Evolutionary conservation across 2,113 vertebrate genomes (phyloP).

Genomic region (Phasianus colchicus): DNA sequence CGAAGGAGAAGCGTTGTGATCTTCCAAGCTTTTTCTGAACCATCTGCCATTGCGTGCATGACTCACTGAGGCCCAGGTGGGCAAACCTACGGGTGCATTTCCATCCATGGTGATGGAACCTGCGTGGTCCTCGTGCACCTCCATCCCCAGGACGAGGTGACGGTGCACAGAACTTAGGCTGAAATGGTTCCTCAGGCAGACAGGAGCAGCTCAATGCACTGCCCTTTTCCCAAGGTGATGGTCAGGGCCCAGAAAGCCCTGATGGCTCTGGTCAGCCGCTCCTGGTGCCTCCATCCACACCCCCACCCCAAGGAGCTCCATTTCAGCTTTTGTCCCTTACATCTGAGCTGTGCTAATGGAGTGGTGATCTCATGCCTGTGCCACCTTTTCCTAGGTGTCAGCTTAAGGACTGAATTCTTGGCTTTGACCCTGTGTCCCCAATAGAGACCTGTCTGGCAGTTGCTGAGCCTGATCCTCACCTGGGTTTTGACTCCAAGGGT

Average conservation of each 20-base stretch:
- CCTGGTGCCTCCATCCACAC: background rate
- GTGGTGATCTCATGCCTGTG: background rate
- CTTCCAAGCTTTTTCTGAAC: background rate
- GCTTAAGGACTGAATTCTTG: background rate
- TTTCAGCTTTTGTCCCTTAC: background rate
- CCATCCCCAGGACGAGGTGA: too few species aligned
- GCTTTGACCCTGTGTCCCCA: background rate
- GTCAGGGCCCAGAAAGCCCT: background rate
- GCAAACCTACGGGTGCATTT: background rate
- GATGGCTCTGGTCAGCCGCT: background rate
- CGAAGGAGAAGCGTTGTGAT: background rate
- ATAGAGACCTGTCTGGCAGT: background rate
- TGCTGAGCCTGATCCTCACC: background rate
- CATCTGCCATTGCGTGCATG: fast-evolving
- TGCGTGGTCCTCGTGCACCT: fast-evolving
- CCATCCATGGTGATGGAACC: too few species aligned
- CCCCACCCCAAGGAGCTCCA: background rate
- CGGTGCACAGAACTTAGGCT: background rate
- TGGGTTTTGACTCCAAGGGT: too few species aligned
- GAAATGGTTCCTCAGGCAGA: background rate
- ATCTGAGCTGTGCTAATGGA: fast-evolving
- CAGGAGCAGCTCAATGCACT: background rate
- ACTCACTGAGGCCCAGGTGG: background rate
- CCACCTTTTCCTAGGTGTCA: background rate
- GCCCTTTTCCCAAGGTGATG: background rate